These are phyloP conservation scores for Remorina albescens DNA, from an alignment of 2,797 vertebrate species.

Conservation along the genomic window DNA sequence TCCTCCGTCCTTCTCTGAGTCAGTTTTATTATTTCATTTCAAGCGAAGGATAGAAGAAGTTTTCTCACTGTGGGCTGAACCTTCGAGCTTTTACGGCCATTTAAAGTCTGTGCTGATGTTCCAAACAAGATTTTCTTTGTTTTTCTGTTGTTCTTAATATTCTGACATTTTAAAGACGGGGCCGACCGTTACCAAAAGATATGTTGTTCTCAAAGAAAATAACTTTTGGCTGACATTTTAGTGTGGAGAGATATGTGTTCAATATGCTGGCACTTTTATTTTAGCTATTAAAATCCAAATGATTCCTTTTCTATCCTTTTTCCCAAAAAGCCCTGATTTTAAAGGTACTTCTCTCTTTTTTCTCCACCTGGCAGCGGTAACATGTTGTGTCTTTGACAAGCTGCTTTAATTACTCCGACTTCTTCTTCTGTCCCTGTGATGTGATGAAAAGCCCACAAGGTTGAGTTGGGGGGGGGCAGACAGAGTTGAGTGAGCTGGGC, in stretches of 20 bases:
- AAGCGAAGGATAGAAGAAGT: conserved; percentile 9
- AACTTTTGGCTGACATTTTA: neutral
- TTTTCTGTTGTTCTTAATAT: neutral
- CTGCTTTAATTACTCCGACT: conserved; percentile 60
- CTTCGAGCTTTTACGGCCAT: conserved; percentile 9
- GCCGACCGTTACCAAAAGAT: neutral
- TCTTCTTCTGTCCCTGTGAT: conserved; percentile 60
- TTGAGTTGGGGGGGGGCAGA: conserved; percentile 21
- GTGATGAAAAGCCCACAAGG: conserved; percentile 62
- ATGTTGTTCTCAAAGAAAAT: conserved; percentile 4
- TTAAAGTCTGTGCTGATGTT: conserved; percentile 5
- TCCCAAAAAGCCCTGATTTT: conserved; percentile 12
- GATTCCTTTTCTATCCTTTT: conserved; percentile 8
- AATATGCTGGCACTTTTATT: neutral
- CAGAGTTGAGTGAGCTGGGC: conserved; percentile 47
- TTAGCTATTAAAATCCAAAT: conserved; percentile 15
- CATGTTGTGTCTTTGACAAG: conserved; percentile 29
- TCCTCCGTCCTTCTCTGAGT: neutral
- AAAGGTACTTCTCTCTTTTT: neutral
- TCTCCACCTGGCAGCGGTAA: conserved; percentile 4
- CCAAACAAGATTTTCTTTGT: conserved; percentile 5
- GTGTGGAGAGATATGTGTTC: too few relatives aligned
- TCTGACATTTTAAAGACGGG: conserved; percentile 4
- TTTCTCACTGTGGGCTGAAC: conserved; percentile 3
- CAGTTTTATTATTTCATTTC: conserved; percentile 8